Percentiles rank a stretch among this genome's conserved stretches.
Conservation (phyloP, 2,113 vertebrate species). For the Coptodon bakossiorum region DNA sequence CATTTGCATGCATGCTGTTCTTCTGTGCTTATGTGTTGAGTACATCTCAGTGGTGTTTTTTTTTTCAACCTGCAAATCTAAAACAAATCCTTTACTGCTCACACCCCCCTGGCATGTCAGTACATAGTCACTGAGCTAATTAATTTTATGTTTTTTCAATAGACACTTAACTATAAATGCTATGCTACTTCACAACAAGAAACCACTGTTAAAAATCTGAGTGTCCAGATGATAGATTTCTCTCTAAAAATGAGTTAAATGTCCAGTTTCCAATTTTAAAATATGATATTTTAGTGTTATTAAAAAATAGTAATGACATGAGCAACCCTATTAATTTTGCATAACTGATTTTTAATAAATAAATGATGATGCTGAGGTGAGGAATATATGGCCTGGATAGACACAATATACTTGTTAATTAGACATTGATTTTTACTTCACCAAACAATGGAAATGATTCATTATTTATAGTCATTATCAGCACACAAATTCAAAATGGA, state of each 20-base stretch:
- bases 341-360: slow-evolving; percentile 48
- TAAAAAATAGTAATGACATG: background rate
- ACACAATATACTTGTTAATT: slow-evolving; percentile 49
- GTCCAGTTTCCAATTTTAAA: background rate
- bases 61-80: background rate
- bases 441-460: slow-evolving; percentile 63
- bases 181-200: background rate
- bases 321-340: background rate
- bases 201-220: background rate
- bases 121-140: background rate
- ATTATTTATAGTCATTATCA: slow-evolving; percentile 5
- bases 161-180: background rate
- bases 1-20: background rate
- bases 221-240: background rate
- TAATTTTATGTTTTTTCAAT: background rate
- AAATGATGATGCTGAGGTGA: slow-evolving; percentile 49
- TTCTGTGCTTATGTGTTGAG: background rate
- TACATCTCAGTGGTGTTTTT: background rate
- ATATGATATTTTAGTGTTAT: background rate
- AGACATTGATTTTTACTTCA: slow-evolving; percentile 62
- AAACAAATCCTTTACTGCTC: background rate
- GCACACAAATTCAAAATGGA: slow-evolving; percentile 13
- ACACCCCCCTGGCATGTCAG: background rate
- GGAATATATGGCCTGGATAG: slow-evolving; percentile 21
- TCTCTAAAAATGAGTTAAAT: background rate